Conservation (phyloP, 2,797 vertebrate genomes). For the Eulemur albifrons region DNA sequence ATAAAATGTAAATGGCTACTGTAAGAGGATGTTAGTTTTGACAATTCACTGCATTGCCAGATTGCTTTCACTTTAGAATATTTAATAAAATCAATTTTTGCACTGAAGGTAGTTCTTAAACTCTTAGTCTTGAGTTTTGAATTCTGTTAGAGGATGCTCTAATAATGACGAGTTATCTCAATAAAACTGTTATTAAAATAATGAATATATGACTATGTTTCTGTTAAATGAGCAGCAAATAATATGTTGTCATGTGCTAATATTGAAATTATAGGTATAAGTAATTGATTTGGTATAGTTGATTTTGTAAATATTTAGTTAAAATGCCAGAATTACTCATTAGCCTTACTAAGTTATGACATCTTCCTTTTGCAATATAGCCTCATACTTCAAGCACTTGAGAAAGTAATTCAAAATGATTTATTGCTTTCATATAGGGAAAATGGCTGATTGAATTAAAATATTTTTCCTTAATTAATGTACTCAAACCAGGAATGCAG, state of each 20-base stretch:
- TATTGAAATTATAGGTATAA: background rate
- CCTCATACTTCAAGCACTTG: constrained; percentile 16
- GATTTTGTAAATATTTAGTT: constrained; percentile 52
- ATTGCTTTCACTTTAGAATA: background rate
- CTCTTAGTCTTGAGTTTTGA: constrained; percentile 44
- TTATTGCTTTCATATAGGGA: background rate
- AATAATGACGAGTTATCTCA: background rate
- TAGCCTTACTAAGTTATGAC: background rate
- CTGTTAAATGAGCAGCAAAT: background rate
- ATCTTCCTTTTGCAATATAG: background rate
- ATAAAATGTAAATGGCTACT: constrained; percentile 46
- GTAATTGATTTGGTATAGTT: background rate
- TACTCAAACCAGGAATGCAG: background rate
- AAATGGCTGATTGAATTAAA: constrained; percentile 30
- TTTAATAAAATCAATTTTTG: constrained; percentile 22
- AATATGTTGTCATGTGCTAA: background rate
- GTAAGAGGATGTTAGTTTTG: constrained; percentile 42
- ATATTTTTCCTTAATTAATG: constrained; percentile 45
- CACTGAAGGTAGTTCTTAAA: constrained; percentile 25
- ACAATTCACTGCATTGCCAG: constrained; percentile 1
- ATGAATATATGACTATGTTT: background rate
- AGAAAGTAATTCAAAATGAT: constrained; percentile 48
- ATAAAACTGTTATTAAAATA: constrained; percentile 24
- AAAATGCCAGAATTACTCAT: background rate
- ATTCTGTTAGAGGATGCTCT: background rate